These are phyloP conservation scores for Charina bottae DNA, from an alignment of 2,113 vertebrate genomes.

Conservation along the genomic window DNA sequence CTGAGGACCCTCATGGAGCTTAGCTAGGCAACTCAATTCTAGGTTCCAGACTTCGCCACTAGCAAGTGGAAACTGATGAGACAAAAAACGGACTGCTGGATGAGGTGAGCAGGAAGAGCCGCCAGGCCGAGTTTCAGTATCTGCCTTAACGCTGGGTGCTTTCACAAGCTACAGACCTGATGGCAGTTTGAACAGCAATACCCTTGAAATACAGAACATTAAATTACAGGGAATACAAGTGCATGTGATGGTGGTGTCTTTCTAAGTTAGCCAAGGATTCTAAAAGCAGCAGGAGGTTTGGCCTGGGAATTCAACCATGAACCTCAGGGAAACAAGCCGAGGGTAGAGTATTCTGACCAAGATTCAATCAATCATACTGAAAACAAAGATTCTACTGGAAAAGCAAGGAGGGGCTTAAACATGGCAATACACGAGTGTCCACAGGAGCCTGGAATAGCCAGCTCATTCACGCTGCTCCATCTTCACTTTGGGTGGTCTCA, in stretches of 20 bases:
- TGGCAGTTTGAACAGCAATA: slow-evolving; percentile 66
- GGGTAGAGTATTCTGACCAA: slow-evolving; percentile 74
- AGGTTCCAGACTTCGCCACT: slow-evolving; percentile 21
- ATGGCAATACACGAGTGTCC: slow-evolving; percentile 35
- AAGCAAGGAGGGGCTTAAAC: slow-evolving; percentile 63
- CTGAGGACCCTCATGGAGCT: slow-evolving; percentile 27
- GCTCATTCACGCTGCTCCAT: slow-evolving; percentile 93
- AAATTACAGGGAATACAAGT: slow-evolving; percentile 71
- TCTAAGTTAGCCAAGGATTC: slow-evolving; percentile 66
- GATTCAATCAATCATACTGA: slow-evolving; percentile 75
- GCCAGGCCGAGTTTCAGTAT: slow-evolving; percentile 49
- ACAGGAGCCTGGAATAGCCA: slow-evolving; percentile 42
- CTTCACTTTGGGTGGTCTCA: slow-evolving; percentile 98
- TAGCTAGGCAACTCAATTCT: slow-evolving; percentile 1
- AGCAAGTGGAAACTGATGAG: slow-evolving; percentile 41
- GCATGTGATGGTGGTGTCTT: slow-evolving; percentile 59
- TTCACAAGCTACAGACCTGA: slow-evolving; percentile 65
- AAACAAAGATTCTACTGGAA: slow-evolving; percentile 76
- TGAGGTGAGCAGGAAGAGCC: slow-evolving; percentile 43
- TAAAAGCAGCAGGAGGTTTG: slow-evolving; percentile 33
- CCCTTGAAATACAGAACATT: slow-evolving; percentile 77
- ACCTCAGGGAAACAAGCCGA: slow-evolving; percentile 74
- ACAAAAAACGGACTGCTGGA: slow-evolving; percentile 34
- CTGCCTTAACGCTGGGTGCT: slow-evolving; percentile 62
- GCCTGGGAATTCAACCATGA: slow-evolving; percentile 59